These are phyloP conservation scores for Danio kyathit DNA, from an alignment of 2,797 vertebrate genomes.

Conservation along the genomic window DNA sequence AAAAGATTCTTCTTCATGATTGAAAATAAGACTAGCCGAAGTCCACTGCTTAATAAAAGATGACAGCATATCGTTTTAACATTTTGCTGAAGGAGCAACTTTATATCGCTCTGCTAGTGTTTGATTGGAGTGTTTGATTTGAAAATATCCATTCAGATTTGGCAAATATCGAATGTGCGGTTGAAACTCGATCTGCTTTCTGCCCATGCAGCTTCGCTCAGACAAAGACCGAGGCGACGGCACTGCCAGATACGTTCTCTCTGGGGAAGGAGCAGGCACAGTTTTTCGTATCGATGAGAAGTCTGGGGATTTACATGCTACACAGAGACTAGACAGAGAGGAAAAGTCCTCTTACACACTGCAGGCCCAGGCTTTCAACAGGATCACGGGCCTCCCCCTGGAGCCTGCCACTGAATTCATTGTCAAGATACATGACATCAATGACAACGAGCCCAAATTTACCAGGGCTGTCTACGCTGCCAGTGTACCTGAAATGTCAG, in stretches of 20 bases:
- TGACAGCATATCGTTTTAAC: conserved; percentile 35
- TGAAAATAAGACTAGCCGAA: conserved; percentile 38
- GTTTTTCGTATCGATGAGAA: conserved; percentile 89
- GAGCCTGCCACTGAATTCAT: conserved; percentile 89
- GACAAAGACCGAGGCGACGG: conserved; percentile 87
- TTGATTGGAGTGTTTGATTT: conserved; percentile 9
- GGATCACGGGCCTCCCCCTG: conserved; percentile 82
- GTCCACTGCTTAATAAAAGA: conserved; percentile 49
- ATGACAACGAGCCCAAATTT: conserved; percentile 89
- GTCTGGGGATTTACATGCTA: conserved; percentile 88
- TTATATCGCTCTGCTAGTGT: not conserved
- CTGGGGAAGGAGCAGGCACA: conserved; percentile 86
- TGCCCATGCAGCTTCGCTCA: conserved; percentile 83
- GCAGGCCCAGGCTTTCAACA: conserved; percentile 85
- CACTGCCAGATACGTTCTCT: conserved; percentile 88
- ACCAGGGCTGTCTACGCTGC: conserved; percentile 85
- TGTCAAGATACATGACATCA: conserved; percentile 91
- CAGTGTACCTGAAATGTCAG: conserved; percentile 87
- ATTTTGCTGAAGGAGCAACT: conserved; percentile 27
- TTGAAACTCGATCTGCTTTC: conserved; percentile 23
- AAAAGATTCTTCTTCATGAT: conserved; percentile 49
- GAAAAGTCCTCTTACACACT: conserved; percentile 88
- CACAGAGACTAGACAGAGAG: conserved; percentile 86
- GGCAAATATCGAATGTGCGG: not conserved
- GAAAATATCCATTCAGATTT: not conserved